Conservation (phyloP, 1,140 invertebrate species). For the Scylla paramamosain region DNA sequence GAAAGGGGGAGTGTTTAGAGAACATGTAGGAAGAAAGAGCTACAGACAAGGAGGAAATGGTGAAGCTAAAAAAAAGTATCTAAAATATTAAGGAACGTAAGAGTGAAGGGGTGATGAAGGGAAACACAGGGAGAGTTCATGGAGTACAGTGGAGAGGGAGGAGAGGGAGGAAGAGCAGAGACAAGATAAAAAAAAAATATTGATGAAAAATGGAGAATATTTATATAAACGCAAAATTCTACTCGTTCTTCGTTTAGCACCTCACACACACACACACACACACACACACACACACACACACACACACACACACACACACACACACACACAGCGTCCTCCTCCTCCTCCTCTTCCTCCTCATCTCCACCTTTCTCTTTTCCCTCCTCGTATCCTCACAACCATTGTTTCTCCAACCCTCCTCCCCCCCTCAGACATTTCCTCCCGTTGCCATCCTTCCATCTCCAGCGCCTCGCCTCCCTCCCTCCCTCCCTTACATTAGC, state of each 20-base stretch:
- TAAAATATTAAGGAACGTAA: background rate
- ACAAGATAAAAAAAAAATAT: background rate
- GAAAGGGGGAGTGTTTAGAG: too few relatives aligned
- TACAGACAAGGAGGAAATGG: too few relatives aligned
- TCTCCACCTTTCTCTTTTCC: too few relatives aligned
- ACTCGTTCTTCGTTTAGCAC: background rate
- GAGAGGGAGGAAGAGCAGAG: background rate
- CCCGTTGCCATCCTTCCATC: background rate
- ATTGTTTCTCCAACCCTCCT: background rate
- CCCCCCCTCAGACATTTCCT: background rate
- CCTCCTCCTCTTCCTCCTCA: background rate
- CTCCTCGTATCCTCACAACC: background rate
- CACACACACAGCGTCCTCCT: background rate
- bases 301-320: background rate
- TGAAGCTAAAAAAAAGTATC: background rate
- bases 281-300: too few relatives aligned
- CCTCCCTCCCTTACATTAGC: slow-evolving; percentile 34
- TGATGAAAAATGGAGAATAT: too few relatives aligned
- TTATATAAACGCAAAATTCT: background rate
- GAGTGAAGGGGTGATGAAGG: background rate
- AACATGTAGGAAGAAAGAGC: too few relatives aligned
- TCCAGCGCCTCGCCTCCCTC: background rate
- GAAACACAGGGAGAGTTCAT: too few relatives aligned
- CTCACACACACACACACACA: background rate
- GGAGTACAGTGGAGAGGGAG: too few relatives aligned